These are phyloP conservation scores for Trichechus manatus DNA, from an alignment of 2,113 vertebrate genomes.

Conservation along the genomic window DNA sequence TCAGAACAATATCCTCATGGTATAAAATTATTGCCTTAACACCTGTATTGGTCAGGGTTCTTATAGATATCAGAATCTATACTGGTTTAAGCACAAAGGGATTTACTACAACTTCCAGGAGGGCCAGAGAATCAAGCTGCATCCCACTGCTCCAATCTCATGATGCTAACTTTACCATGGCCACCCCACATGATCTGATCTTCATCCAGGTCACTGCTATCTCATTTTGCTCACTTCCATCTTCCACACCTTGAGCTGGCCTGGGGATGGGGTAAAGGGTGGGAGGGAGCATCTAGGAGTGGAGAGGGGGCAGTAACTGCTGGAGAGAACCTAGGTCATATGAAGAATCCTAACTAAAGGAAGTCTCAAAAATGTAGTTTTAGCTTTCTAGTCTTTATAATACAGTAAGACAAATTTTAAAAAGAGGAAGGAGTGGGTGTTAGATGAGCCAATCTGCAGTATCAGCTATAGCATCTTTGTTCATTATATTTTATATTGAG, in stretches of 20 bases:
- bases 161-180: background rate
- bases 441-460: slow-evolving; percentile 16
- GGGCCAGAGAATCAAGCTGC: background rate
- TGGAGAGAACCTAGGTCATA: background rate
- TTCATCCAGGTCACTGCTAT: background rate
- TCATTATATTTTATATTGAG: background rate
- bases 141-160: background rate
- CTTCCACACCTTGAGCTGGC: background rate
- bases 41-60: background rate
- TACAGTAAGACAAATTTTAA: background rate
- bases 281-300: background rate
- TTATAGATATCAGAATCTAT: background rate
- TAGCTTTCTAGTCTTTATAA: background rate
- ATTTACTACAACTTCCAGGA: background rate
- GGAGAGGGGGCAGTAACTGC: background rate
- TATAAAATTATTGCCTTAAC: background rate
- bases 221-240: background rate
- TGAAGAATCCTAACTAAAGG: background rate
- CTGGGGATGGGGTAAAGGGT: background rate
- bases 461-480: background rate
- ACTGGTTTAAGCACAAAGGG: background rate
- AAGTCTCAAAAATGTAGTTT: slow-evolving; percentile 10
- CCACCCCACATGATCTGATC: background rate
- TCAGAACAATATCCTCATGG: background rate
- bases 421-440: background rate